Conservation (phyloP, 2,113 vertebrate species). For the Notothenia rossii region DNA sequence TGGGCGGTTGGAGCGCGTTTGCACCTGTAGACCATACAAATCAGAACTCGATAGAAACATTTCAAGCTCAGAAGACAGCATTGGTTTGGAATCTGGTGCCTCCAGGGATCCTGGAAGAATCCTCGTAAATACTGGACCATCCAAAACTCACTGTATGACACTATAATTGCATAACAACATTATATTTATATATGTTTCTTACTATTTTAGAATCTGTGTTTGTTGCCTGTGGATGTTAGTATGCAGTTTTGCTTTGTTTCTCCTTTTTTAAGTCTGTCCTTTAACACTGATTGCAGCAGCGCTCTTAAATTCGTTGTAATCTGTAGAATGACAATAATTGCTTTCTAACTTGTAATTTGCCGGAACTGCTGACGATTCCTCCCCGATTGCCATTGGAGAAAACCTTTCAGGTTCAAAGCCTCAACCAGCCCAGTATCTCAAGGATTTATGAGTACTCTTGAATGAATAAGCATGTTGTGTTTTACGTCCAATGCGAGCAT, state of each 20-base stretch:
- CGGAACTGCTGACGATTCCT: conserved; percentile 11
- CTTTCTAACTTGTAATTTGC: not conserved
- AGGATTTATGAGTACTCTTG: not conserved
- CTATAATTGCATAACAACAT: not conserved
- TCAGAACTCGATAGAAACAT: conserved; percentile 5
- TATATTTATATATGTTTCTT: too few species aligned
- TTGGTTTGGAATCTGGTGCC: conserved; percentile 31
- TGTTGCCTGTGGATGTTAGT: too few species aligned
- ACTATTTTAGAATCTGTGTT: too few species aligned
- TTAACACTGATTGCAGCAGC: too few species aligned
- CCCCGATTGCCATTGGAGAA: conserved; percentile 3
- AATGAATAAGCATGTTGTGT: not conserved
- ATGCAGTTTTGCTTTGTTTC: too few species aligned
- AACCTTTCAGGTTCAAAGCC: not conserved
- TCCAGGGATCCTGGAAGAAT: conserved; percentile 6
- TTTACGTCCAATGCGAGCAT: not conserved
- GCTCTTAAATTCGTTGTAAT: too few species aligned
- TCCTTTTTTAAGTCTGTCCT: too few species aligned
- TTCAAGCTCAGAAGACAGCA: conserved; percentile 26
- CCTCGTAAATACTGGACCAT: not conserved
- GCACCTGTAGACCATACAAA: too few species aligned
- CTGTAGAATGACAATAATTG: too few species aligned
- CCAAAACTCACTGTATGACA: not conserved
- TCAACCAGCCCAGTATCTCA: not conserved
- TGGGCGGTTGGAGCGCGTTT: too few species aligned